A percentile compares a stretch with the other conserved stretches of the same genome.
Conservation (phyloP, 2,113 vertebrate species). For the Neopipo cinnamomea region DNA sequence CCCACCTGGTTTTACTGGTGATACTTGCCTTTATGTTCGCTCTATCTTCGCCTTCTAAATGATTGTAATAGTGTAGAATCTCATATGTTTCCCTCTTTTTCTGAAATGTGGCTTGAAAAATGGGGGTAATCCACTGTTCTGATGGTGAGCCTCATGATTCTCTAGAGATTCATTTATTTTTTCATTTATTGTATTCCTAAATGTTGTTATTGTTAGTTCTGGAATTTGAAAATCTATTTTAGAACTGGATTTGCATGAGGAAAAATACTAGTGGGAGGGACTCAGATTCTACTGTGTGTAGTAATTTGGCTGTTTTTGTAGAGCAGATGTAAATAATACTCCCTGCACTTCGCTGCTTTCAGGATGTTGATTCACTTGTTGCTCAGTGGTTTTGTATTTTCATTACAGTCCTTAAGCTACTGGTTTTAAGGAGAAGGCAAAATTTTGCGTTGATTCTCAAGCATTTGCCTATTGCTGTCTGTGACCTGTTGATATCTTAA, state of each 20-base stretch:
- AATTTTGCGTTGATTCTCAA: background rate
- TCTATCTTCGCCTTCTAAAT: background rate
- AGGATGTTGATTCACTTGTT: background rate
- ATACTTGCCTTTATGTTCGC: background rate
- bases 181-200: background rate
- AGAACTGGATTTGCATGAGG: background rate
- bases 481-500: background rate
- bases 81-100: background rate
- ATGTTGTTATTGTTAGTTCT: background rate
- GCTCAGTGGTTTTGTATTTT: background rate
- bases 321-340: background rate
- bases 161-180: background rate
- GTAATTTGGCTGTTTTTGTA: background rate
- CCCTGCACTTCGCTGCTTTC: background rate
- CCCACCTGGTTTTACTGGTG: background rate
- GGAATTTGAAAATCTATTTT: conserved; percentile 2
- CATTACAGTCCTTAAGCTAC: background rate
- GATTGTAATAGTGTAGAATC: background rate
- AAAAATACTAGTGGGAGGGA: background rate
- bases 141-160: background rate
- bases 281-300: background rate
- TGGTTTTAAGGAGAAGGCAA: background rate
- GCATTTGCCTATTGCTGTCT: background rate
- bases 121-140: background rate
- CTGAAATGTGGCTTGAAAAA: background rate